Evolutionary conservation across 2,113 vertebrate genomes (phyloP), one percentile per base, ranked within the genome.

Genomic region (Hippolais icterina): DNA sequence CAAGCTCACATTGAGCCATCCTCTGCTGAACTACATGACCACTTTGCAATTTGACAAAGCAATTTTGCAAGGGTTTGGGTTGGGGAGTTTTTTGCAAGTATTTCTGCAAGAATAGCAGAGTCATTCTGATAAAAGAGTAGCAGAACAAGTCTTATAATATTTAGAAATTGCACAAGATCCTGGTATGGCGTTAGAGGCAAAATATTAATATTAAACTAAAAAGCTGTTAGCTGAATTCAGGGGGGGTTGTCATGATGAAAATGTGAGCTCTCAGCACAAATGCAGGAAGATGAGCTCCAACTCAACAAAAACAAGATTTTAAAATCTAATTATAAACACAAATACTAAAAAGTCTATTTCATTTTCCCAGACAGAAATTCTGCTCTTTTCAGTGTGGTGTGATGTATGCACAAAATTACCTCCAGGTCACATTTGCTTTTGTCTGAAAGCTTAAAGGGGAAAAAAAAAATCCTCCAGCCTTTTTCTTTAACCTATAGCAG

Each of bases 401-500:
- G 92, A 87, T 91, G 33, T 28, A 53, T 75, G 65, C 13, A 21
- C 94, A 91, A 91, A 90, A 82, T 87, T 56, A 68, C 35, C 78
- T 95, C 74, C 81, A 66, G 95, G 90, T 97, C 90, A 78, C 90
- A 66, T 46, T 95, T 92, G 66, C 64, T 96, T 96, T 97, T 92
- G 50, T 52, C 71, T 87, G 70, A 95, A 97, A 96, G 82, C 93
- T 96, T 80, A 78, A 77, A 93, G 41, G 77, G 56, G 22, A 11
- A 39, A 39, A 50, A 53, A 71, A 82, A 84, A 88, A 76, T 28
- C 53, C 87, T 72, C 35, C 76, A 68, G 60, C 28, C 28, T 91
- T 90, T 92, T 89, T 83, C 96, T 94, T 91, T 91, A 96, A 93
- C 90, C 72, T 87, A 15, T 4, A 87, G 69, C 93, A 95, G 64